Conservation (phyloP, 2,797 vertebrate species). For the Trichosurus vulpecula region DNA sequence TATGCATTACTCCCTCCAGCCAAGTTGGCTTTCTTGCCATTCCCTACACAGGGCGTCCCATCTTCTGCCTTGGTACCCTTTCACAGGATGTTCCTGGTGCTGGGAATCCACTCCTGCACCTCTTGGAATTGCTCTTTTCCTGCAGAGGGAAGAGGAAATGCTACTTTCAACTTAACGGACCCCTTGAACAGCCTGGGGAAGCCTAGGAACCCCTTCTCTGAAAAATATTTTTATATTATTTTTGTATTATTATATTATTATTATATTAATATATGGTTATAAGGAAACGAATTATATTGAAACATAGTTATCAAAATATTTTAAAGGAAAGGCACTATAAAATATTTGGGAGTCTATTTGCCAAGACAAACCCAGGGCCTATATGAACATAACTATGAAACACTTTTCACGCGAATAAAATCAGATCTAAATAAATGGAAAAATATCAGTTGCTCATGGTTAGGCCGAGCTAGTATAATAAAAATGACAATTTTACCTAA, state of each 20-base stretch:
- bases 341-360: too few relatives aligned
- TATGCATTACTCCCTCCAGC: neutral
- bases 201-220: neutral
- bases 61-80: neutral
- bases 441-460: too few relatives aligned
- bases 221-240: neutral
- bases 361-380: too few relatives aligned
- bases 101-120: neutral
- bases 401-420: too few relatives aligned
- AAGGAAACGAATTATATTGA: neutral
- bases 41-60: neutral
- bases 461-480: too few relatives aligned
- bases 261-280: neutral
- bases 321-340: too few relatives aligned
- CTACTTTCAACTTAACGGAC: neutral
- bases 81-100: neutral
- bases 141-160: constrained; percentile 17
- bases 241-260: too few relatives aligned
- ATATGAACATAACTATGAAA: too few relatives aligned
- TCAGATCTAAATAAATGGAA: too few relatives aligned
- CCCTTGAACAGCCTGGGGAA: neutral
- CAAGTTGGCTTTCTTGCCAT: neutral
- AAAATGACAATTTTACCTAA: too few relatives aligned
- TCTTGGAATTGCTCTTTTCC: neutral
- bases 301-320: neutral